Evolutionary conservation across 1,140 invertebrate genomes (phyloP), one percentile per base, ranked within the genome.

Genomic region (Phenacoccus solenopsis): DNA sequence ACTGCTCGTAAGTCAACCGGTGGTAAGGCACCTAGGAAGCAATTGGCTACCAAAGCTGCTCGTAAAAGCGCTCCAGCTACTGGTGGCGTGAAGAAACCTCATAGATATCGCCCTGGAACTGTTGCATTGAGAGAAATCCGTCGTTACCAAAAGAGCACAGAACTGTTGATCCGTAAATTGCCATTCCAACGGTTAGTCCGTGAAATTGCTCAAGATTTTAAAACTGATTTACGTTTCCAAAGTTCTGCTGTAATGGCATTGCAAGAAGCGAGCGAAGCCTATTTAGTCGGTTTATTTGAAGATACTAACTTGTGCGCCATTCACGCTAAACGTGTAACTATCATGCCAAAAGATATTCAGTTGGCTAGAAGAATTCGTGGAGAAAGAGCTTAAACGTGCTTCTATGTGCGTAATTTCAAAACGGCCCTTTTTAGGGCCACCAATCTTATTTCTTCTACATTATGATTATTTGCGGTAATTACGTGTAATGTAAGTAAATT

Each of bases 301-400:
- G 91, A 94, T 80, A 94, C 92, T 72, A 94, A 94, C 80, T 84
- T 94, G 84, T 94, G 92, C 81, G 79, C 86, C 72, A 86, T 91
- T 81, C 86, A 87, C 75, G 86, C 86, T 72, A 87, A 88, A 79
- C 79, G 86, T 72, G 86, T 88, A 30, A 88, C 86, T 74, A 87
- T 88, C 77, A 87, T 88, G 85, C 85, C 86, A 27, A 88, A 87
- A 77, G 86, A 88, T 76, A 76, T 78, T 68, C 76, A 76, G 69
- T 67, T 77, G 28, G 75, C 74, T 13, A 70, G 75, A 28, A 68
- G 74, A 13, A 74, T 76, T 73, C 77, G 79, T 71, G 78, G 78
- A 67, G 82, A 83, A 76, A 78, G 80, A 73, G 80, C 81, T 73
- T 82, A 80, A 79, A 25, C 20, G 13, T n/a, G n/a, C n/a, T n/a